Conservation (phyloP, 2,797 vertebrate genomes). For the Gymnothorax javanicus region DNA sequence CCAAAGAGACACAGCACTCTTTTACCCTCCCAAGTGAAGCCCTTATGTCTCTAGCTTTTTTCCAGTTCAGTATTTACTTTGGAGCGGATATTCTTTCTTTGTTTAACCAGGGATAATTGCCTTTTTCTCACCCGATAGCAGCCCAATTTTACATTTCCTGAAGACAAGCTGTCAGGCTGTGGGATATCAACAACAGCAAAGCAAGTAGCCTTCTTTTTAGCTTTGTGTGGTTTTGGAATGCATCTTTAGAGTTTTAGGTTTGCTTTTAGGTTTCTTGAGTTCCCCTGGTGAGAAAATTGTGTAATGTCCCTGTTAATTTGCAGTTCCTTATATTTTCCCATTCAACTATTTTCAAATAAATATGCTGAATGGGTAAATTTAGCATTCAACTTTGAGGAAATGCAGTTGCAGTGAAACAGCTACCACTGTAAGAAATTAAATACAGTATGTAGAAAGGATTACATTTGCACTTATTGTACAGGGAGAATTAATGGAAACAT, state of each 20-base stretch:
- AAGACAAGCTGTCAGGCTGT: background rate
- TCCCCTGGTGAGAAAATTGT: background rate
- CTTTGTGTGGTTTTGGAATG: background rate
- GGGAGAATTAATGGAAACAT: too few relatives aligned
- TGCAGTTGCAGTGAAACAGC: too few relatives aligned
- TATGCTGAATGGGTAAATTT: too few relatives aligned
- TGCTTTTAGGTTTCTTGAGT: background rate
- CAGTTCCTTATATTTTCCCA: background rate
- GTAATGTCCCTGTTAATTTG: background rate
- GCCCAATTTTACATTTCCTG: background rate
- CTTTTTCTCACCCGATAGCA: conserved; percentile 5
- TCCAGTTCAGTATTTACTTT: background rate
- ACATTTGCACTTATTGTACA: too few relatives aligned
- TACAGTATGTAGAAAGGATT: too few relatives aligned
- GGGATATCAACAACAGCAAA: background rate
- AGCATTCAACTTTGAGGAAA: too few relatives aligned
- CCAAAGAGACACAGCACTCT: background rate
- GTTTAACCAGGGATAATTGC: conserved; percentile 5
- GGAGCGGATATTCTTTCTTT: background rate
- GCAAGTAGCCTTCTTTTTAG: background rate
- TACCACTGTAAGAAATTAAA: too few relatives aligned
- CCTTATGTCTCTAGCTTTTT: background rate
- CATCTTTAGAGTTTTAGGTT: background rate
- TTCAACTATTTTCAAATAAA: too few relatives aligned
- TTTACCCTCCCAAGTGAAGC: background rate